These are phyloP conservation scores for Oligia latruncula DNA, from an alignment of 2,888 invertebrate genomes.

Conservation along the genomic window DNA sequence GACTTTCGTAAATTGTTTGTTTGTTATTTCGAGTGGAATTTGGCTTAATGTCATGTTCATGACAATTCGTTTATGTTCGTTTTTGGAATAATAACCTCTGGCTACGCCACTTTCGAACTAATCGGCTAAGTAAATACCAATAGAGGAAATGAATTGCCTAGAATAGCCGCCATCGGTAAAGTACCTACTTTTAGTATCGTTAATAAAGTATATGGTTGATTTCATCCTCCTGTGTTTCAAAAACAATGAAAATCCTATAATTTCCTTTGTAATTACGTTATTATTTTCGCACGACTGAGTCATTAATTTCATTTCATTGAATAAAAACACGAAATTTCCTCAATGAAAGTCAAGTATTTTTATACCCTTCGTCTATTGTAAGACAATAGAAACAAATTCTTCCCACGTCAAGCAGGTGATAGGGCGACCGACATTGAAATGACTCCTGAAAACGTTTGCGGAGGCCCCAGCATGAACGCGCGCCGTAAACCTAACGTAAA, in stretches of 20 bases:
- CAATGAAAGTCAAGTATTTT: conserved; percentile 25
- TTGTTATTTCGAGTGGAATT: conserved; percentile 12
- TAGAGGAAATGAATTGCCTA: background rate
- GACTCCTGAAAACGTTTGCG: background rate
- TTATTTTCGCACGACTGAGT: conserved; percentile 24
- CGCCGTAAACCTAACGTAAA: background rate
- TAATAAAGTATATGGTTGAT: background rate
- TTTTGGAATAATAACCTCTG: background rate
- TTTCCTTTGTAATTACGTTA: conserved; percentile 3
- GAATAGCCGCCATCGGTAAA: background rate
- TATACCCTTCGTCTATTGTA: background rate
- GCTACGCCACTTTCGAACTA: background rate
- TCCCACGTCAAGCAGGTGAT: conserved; percentile 38
- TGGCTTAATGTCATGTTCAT: conserved; percentile 20
- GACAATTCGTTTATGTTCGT: background rate
- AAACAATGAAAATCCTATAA: background rate
- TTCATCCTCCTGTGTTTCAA: background rate
- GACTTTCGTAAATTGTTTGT: conserved; percentile 34
- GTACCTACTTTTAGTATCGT: background rate
- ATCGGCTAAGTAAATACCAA: background rate
- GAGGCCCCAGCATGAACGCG: background rate
- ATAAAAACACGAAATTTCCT: background rate
- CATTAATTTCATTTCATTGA: conserved; percentile 7
- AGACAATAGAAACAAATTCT: conserved; percentile 20
- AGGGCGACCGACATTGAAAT: conserved; percentile 27